Evolutionary conservation across 92 coral and sea anemone species (phyloP).

Genomic region (Actinernus sp.): DNA sequence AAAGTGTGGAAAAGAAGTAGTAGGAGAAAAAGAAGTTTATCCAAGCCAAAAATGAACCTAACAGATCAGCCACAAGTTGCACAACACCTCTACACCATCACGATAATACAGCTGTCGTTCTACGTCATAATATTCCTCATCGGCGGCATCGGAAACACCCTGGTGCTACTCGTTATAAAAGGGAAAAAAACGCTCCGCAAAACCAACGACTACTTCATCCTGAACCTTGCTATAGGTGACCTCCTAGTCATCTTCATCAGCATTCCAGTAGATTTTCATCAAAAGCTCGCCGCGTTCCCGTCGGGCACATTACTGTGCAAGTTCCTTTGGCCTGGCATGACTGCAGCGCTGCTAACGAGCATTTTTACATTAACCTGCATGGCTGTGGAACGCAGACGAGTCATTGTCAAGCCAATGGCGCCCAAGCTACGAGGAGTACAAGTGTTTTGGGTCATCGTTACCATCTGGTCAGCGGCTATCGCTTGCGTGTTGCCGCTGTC

Average conservation of each 20-base stretch:
- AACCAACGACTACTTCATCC: conserved; percentile 76
- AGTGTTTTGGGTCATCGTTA: conserved; percentile 14
- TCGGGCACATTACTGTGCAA: conserved; percentile 68
- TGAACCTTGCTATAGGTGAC: conserved; percentile 72
- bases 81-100: conserved; percentile 7
- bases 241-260: conserved; percentile 59
- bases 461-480: conserved; percentile 69
- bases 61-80: background rate
- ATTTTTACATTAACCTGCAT: conserved; percentile 80
- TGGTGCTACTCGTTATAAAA: conserved; percentile 66
- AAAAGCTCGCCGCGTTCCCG: conserved; percentile 51
- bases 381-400: conserved; percentile 80
- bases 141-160: conserved; percentile 74
- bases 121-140: conserved; percentile 58
- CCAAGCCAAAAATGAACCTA: background rate
- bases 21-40: too few relatives aligned
- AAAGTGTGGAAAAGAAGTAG: too few relatives aligned
- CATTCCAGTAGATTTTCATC: conserved; percentile 73
- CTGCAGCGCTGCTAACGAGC: conserved; percentile 69
- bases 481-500: conserved; percentile 68
- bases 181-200: conserved; percentile 65
- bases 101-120: conserved; percentile 53
- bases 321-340: conserved; percentile 86
- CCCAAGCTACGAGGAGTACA: conserved; percentile 47
- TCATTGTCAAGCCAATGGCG: conserved; percentile 63